These are phyloP conservation scores for Marasmarcha lunaedactyla DNA, from an alignment of 2,888 invertebrate species.

Conservation along the genomic window DNA sequence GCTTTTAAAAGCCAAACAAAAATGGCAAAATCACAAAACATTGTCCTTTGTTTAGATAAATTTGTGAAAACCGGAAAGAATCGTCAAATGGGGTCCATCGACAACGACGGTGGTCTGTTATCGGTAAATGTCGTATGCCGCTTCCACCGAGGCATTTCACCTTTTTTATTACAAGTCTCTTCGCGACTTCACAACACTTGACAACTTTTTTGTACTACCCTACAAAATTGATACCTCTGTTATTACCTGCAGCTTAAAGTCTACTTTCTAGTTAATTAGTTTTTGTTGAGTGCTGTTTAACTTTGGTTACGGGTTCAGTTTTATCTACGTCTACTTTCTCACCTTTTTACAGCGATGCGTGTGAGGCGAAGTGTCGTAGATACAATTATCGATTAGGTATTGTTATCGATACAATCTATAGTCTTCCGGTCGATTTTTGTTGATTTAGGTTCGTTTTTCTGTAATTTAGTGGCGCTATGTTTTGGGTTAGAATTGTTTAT, in stretches of 20 bases:
- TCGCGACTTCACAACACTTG: conserved; percentile 51
- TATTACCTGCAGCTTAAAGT: conserved; percentile 16
- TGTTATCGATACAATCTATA: conserved; percentile 62
- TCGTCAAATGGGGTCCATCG: conserved; percentile 47
- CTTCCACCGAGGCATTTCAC: conserved; percentile 66
- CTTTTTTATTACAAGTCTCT: conserved; percentile 65
- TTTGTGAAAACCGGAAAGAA: conserved; percentile 50
- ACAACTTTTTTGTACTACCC: conserved; percentile 12
- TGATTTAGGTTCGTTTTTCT: conserved; percentile 50
- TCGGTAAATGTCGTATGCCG: conserved; percentile 53
- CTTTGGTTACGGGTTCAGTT: conserved; percentile 36
- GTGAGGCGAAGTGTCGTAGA: conserved; percentile 65
- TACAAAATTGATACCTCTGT: conserved; percentile 4
- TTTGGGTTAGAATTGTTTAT: conserved; percentile 19
- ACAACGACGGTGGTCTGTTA: conserved; percentile 64
- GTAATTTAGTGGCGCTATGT: conserved; percentile 42
- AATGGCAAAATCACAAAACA: conserved; percentile 14
- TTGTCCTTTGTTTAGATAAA: conserved; percentile 12
- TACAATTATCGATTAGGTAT: conserved; percentile 70
- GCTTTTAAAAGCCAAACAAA: too few species aligned
- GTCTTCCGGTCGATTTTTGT: conserved; percentile 66
- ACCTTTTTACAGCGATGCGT: conserved; percentile 66
- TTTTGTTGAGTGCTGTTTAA: conserved; percentile 2
- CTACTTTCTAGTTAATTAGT: conserved; percentile 12
- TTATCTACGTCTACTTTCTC: conserved; percentile 66